Base-by-base conservation (phyloP, 2,888 invertebrate genomes). In the Amphiduros pacificus region DNA sequence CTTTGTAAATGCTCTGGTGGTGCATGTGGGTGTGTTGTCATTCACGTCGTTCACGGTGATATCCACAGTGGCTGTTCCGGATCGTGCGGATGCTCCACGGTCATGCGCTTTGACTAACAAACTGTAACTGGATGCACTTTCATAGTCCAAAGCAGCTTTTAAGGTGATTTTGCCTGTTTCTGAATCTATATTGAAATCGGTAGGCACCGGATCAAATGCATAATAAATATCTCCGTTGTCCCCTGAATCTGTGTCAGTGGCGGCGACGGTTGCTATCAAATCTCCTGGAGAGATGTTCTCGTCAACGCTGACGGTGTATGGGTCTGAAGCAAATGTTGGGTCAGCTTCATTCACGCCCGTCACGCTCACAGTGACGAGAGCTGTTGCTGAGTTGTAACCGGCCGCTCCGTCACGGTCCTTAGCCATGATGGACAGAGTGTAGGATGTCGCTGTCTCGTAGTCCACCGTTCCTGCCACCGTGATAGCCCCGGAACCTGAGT, bases 401-500 rank as follows among this genome's bases (percentile, higher is more conserved):
- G 44, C 22, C 20, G n/a, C 22, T 5, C 44, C 44, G 5, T 67
- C 67, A 2, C 61, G 60, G 32, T 73, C 73, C 4, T 48, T 53
- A 17, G 73, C 73, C 17, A 62, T 49, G 5, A 74, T 60, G 1
- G 64, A 62, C 11, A 73, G 60, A n/a, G 44, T 61, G 62, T 67
- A 72, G 2, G 60, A 51, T 1, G 40, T 51, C 6, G 40, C 52
- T 4, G 57, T 59, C 60, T 71, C 70, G 28, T 63, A 71, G 58
- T 74, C 71, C 0, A 73, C 55, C 5, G 51, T 56, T 6, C 60
- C 59, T 2, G 65, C 55, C 1, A 59, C 59, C 5, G 66, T 62
- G 2, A 74, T 67, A 3, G 59, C 55, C 2, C 66, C 66, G 3
- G 55, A 60, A 26, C 6, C 41, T 17, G 11, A 6, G 48, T 66